Evolutionary conservation across 92 coral and sea anemone genomes (phyloP).

Genomic region (Phenganax stokvisi): DNA sequence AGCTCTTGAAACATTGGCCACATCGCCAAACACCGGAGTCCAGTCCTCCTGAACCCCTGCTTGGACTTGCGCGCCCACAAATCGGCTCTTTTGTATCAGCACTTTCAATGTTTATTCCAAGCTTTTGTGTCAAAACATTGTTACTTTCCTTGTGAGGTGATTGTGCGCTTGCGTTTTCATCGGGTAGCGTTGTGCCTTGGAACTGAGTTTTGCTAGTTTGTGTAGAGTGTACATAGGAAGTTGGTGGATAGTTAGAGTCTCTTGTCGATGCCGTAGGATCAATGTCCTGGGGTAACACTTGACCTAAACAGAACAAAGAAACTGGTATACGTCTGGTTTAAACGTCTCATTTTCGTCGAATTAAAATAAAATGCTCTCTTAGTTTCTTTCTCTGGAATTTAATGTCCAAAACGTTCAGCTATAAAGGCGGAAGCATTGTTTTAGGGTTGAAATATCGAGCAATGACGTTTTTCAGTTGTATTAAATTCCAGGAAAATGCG

Average conservation of each 20-base stretch:
- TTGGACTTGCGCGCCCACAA: conserved; percentile 32
- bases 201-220: conserved; percentile 9
- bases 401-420: not conserved
- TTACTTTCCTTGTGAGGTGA: not conserved
- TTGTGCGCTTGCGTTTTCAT: not conserved
- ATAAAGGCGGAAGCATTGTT: no score
- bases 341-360: no score
- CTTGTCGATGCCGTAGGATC: not conserved
- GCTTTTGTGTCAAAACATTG: not conserved
- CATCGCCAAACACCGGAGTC: conserved; percentile 70
- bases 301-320: conserved; percentile 4
- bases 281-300: conserved; percentile 26
- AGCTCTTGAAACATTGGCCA: conserved; percentile 71
- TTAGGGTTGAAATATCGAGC: no score
- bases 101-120: conserved; percentile 9
- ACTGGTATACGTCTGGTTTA: not conserved
- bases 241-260: conserved; percentile 15
- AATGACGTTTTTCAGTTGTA: no score
- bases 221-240: conserved; percentile 6
- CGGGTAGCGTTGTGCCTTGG: not conserved
- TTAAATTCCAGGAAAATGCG: no score
- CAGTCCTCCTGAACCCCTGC: conserved; percentile 37
- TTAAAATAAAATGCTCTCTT: not conserved
- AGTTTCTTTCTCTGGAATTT: not conserved
- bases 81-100: conserved; percentile 9